Conservation (phyloP, 2,888 invertebrate species). For the Plebejus anna region DNA sequence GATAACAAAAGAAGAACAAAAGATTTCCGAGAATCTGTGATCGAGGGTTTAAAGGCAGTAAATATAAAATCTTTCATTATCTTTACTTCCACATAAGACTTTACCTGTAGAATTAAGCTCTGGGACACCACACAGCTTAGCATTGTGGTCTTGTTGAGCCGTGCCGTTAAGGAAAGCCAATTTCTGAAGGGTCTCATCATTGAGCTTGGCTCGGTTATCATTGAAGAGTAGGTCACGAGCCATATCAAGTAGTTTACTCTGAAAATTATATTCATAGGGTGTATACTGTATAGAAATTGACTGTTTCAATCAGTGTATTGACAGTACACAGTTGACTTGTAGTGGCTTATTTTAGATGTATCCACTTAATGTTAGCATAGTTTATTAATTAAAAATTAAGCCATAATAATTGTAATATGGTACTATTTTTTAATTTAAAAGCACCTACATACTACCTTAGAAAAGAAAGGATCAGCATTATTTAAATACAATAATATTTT, state of each 20-base stretch:
- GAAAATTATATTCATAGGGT: constrained; percentile 35
- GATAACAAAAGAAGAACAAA: too few species aligned
- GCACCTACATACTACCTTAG: not conserved
- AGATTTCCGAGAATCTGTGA: too few species aligned
- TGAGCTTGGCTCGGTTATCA: constrained; percentile 84
- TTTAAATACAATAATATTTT: too few species aligned
- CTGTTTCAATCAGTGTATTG: not conserved
- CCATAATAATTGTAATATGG: too few species aligned
- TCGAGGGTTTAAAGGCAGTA: too few species aligned
- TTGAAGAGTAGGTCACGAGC: constrained; percentile 87
- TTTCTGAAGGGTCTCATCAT: constrained; percentile 90
- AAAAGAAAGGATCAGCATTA: not conserved
- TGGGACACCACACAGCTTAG: constrained; percentile 81
- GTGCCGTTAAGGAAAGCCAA: constrained; percentile 87
- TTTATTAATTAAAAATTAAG: too few species aligned
- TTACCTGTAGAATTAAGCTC: constrained; percentile 90
- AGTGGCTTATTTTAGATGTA: too few species aligned
- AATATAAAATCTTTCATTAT: too few species aligned
- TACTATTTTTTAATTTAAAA: too few species aligned
- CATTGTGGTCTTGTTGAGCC: constrained; percentile 78
- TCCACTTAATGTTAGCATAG: too few species aligned
- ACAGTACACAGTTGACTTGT: too few species aligned
- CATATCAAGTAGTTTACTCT: constrained; percentile 87
- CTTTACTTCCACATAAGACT: constrained; percentile 31
- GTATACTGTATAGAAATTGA: constrained; percentile 3